Evolutionary conservation across 2,888 invertebrate species (phyloP).

Genomic region (Ctena decussata): DNA sequence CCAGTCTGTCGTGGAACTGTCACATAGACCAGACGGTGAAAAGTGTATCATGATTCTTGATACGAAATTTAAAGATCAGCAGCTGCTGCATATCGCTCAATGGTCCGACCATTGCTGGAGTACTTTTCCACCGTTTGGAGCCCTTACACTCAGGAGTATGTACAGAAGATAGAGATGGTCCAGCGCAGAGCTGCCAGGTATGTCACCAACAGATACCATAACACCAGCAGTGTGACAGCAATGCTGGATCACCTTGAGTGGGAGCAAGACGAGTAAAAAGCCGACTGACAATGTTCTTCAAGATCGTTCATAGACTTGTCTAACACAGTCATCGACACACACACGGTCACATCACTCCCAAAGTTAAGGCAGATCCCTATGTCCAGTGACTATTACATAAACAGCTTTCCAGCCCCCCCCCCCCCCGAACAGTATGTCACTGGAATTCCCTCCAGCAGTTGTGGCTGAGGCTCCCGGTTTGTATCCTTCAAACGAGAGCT

Average conservation of each 20-base stretch:
- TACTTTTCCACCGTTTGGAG: neutral
- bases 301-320: no score
- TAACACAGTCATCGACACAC: no score
- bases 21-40: neutral
- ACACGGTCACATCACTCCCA: no score
- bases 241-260: conserved; percentile 20
- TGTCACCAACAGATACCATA: conserved; percentile 6
- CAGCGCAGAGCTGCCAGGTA: conserved; percentile 21
- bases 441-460: no score
- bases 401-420: no score
- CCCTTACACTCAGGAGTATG: neutral
- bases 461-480: no score
- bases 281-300: no score
- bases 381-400: no score
- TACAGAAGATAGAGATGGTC: conserved; percentile 3
- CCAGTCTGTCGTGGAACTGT: neutral
- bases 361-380: no score
- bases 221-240: conserved; percentile 21
- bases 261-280: no score
- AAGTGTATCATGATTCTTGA: conserved; percentile 1
- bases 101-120: conserved; percentile 11
- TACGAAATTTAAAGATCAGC: neutral
- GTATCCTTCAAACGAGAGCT: no score
- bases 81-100: neutral
- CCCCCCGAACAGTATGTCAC: no score